Percentiles rank a stretch among this genome's conserved stretches.
phyloP scores from a whole-genome alignment of 1,140 invertebrate species.

The Drosophila pseudoananassae region DNA sequence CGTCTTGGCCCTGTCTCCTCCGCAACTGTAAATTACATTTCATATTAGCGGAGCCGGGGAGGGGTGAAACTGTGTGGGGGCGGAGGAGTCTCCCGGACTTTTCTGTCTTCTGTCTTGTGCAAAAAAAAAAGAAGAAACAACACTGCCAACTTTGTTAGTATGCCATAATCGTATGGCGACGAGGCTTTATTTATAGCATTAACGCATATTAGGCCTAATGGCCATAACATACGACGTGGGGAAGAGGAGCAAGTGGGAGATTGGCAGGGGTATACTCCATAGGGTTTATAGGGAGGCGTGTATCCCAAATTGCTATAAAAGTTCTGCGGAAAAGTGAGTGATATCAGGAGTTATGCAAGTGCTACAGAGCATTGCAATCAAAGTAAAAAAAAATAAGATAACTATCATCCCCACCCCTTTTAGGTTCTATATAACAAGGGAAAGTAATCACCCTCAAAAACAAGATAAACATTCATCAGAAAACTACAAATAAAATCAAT shows the following conservation, averaged over 20 bases:
- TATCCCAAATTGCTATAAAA: constrained; percentile 62
- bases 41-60: constrained; percentile 42
- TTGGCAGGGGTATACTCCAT: neutral
- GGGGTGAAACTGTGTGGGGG: neutral
- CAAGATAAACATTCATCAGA: constrained; percentile 10
- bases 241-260: neutral
- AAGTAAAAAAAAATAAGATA: no score
- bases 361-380: neutral
- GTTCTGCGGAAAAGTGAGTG: constrained; percentile 19
- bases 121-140: constrained; percentile 23
- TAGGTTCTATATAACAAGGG: no score
- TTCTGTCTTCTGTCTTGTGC: constrained; percentile 8
- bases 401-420: neutral
- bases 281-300: neutral
- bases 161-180: constrained; percentile 79
- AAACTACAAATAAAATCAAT: constrained; percentile 12
- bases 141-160: constrained; percentile 73
- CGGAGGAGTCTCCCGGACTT: constrained; percentile 4
- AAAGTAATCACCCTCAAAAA: neutral
- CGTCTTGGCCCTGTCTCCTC: constrained; percentile 19
- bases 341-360: constrained; percentile 59
- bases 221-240: constrained; percentile 67
- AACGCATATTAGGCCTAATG: constrained; percentile 80
- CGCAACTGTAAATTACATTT: constrained; percentile 78
- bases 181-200: constrained; percentile 79